A percentile compares a stretch with the other conserved stretches of the same genome.
Conservation (phyloP, 1,140 invertebrate species). For the Arctopsyche grandis region DNA sequence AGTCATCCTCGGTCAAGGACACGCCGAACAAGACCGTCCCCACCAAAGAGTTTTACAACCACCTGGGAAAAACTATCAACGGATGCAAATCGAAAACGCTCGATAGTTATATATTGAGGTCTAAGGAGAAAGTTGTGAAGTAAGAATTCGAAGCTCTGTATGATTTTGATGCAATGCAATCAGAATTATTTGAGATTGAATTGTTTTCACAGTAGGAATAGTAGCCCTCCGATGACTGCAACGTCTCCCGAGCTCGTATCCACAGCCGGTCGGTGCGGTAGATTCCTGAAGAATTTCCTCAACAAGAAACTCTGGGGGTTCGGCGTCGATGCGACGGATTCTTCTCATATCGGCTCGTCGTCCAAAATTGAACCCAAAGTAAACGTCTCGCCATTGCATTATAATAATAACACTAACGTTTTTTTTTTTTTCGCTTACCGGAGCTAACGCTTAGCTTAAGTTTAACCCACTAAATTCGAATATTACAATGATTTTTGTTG, state of each 20-base stretch:
- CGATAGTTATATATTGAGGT: slow-evolving; percentile 12
- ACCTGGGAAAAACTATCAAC: slow-evolving; percentile 3
- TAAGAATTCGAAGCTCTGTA: background rate
- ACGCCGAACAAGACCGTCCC: background rate
- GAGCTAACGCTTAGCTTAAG: no score
- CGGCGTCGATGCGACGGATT: background rate
- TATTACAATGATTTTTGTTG: no score
- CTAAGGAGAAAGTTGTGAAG: background rate
- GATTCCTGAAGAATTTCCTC: slow-evolving; percentile 49
- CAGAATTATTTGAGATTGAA: background rate
- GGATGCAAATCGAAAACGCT: slow-evolving; percentile 20
- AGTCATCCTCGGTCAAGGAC: background rate
- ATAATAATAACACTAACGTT: background rate
- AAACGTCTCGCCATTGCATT: no score
- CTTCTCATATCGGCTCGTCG: background rate
- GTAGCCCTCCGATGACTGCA: background rate
- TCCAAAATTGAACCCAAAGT: slow-evolving; percentile 50
- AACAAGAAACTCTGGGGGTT: slow-evolving; percentile 45
- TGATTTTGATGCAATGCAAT: background rate
- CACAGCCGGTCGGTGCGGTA: slow-evolving; percentile 45
- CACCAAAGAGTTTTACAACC: slow-evolving; percentile 7
- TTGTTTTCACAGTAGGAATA: background rate
- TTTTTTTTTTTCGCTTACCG: slow-evolving; percentile 10
- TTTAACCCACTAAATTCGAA: no score
- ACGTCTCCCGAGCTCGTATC: slow-evolving; percentile 52